Conservation (phyloP, 2,797 vertebrate species). For the Enteromius fasciolatus region DNA sequence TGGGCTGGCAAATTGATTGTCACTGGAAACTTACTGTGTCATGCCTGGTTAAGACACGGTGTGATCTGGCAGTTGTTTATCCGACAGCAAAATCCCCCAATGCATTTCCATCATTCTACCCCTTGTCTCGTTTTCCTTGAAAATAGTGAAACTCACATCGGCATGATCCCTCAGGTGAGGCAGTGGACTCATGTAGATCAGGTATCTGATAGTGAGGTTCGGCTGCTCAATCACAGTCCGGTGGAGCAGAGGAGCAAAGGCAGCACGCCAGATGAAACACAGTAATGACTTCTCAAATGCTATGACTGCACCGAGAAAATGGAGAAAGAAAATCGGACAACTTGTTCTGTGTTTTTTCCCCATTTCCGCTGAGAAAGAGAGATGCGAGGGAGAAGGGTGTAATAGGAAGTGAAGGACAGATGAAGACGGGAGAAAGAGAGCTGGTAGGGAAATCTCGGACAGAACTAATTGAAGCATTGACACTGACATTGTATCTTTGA, state of each 20-base stretch:
- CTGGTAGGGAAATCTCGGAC: neutral
- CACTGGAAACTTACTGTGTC: neutral
- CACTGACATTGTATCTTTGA: conserved; percentile 19
- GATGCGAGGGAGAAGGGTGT: conserved; percentile 3
- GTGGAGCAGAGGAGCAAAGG: conserved; percentile 39
- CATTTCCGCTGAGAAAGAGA: conserved; percentile 15
- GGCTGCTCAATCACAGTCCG: conserved; percentile 54
- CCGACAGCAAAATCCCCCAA: neutral
- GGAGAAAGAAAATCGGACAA: conserved; percentile 37
- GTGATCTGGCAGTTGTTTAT: neutral
- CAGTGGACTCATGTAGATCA: conserved; percentile 44
- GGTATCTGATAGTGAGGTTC: conserved; percentile 50
- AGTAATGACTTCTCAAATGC: conserved; percentile 46
- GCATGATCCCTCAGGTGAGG: conserved; percentile 3
- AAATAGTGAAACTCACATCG: conserved; percentile 12
- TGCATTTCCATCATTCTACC: neutral
- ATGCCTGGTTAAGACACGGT: neutral
- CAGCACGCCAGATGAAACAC: conserved; percentile 50
- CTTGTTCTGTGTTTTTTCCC: conserved; percentile 13
- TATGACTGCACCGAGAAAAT: conserved; percentile 20
- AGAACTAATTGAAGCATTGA: conserved; percentile 28
- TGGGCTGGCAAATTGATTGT: neutral
- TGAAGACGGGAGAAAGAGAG: conserved; percentile 14
- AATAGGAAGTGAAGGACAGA: conserved; percentile 29
- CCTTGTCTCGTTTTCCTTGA: conserved; percentile 26